Percentiles rank a stretch among this genome's conserved stretches.
These are phyloP conservation scores for Drosophila atroscutellata DNA, from an alignment of 2,888 invertebrate genomes.

Conservation along the genomic window DNA sequence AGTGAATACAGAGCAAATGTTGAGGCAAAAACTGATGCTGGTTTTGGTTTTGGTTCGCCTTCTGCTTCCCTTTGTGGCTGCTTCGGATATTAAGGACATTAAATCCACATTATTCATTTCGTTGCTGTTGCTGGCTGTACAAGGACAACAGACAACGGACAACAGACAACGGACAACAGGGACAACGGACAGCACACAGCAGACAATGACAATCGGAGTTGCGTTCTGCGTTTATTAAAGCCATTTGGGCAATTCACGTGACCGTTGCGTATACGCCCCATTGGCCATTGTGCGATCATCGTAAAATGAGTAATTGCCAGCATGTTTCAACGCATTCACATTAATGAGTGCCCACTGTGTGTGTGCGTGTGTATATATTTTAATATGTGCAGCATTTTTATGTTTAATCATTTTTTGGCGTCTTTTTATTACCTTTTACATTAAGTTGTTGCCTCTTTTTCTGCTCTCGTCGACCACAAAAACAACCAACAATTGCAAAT, in stretches of 20 bases:
- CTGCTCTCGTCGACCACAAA: constrained; percentile 17
- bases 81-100: constrained; percentile 73
- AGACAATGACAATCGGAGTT: constrained; percentile 63
- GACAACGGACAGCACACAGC: background rate
- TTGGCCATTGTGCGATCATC: constrained; percentile 71
- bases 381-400: constrained; percentile 70
- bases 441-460: constrained; percentile 56
- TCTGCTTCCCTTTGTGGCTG: constrained; percentile 60
- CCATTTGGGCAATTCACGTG: constrained; percentile 68
- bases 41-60: constrained; percentile 45
- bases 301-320: constrained; percentile 81
- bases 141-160: constrained; percentile 25
- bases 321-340: constrained; percentile 76
- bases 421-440: constrained; percentile 68
- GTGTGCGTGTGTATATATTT: constrained; percentile 25
- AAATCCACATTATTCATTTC: constrained; percentile 75
- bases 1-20: constrained; percentile 12
- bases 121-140: constrained; percentile 28
- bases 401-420: constrained; percentile 76
- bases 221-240: constrained; percentile 64
- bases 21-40: constrained; percentile 53
- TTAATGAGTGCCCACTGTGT: constrained; percentile 66
- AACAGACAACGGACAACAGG: constrained; percentile 15
- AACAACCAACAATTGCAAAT: constrained; percentile 67
- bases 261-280: constrained; percentile 64